A percentile compares a stretch with the other conserved stretches of the same genome.
Evolutionary conservation across 2,113 vertebrate genomes (phyloP).

Genomic region (Heteronetta atricapilla): DNA sequence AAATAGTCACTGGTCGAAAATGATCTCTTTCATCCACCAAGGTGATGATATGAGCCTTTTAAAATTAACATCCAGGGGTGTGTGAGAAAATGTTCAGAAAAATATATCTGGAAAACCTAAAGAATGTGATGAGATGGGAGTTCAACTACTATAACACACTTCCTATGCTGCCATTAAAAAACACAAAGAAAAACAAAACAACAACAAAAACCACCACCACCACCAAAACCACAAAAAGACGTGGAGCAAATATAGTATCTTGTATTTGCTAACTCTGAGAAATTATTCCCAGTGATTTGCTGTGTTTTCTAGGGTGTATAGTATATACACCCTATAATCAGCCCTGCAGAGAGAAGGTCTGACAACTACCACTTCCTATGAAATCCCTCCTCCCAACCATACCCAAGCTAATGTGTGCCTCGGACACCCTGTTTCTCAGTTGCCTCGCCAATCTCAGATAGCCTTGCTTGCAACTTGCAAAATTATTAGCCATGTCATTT

Average conservation of each 20-base stretch:
- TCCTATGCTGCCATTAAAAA: not conserved
- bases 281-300: not conserved
- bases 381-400: not conserved
- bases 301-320: not conserved
- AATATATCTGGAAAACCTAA: not conserved
- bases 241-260: not conserved
- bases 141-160: not conserved
- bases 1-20: not conserved
- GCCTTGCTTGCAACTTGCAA: not conserved
- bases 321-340: not conserved
- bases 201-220: not conserved
- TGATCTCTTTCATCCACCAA: not conserved
- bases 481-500: not conserved
- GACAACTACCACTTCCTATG: not conserved
- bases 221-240: not conserved
- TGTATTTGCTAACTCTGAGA: not conserved
- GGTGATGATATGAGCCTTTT: not conserved
- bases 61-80: not conserved
- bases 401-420: not conserved
- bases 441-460: not conserved
- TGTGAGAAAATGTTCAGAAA: not conserved
- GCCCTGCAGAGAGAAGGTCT: not conserved
- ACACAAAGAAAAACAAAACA: not conserved
- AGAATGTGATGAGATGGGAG: not conserved
- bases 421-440: not conserved